phyloP scores from a whole-genome alignment of 2,888 invertebrate genomes.

The Agrilus biguttatus region DNA sequence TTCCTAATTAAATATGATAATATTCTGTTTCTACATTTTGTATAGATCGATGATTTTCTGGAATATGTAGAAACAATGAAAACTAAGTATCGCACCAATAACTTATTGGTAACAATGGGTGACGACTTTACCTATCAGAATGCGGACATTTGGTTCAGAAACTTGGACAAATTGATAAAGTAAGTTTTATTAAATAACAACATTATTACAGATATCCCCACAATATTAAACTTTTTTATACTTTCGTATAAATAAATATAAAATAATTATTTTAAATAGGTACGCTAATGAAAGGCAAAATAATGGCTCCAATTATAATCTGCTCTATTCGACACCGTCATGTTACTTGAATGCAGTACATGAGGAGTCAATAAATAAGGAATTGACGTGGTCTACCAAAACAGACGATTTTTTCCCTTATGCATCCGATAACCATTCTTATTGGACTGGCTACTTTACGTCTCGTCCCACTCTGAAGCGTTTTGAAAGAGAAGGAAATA shows the following conservation, averaged over 20 bases:
- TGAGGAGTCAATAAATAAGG: slow-evolving; percentile 46
- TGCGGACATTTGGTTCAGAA: slow-evolving; percentile 63
- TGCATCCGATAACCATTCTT: slow-evolving; percentile 70
- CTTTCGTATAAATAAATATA: neutral
- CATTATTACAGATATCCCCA: neutral
- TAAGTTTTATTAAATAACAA: slow-evolving; percentile 32
- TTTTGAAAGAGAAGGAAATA: slow-evolving; percentile 61
- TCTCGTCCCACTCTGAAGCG: slow-evolving; percentile 70
- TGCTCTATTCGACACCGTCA: slow-evolving; percentile 75
- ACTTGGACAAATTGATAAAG: slow-evolving; percentile 78
- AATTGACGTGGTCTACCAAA: slow-evolving; percentile 54
- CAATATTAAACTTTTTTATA: too few relatives aligned
- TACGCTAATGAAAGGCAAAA: slow-evolving; percentile 47
- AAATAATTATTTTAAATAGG: slow-evolving; percentile 23
- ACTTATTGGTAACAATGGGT: slow-evolving; percentile 84
- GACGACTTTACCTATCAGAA: slow-evolving; percentile 80
- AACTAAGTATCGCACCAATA: slow-evolving; percentile 44
- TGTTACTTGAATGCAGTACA: slow-evolving; percentile 72
- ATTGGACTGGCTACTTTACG: slow-evolving; percentile 88
- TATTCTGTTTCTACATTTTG: slow-evolving; percentile 24
- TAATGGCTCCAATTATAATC: slow-evolving; percentile 51
- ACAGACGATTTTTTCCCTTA: slow-evolving; percentile 87
- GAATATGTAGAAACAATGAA: slow-evolving; percentile 39
- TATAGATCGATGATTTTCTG: slow-evolving; percentile 43
- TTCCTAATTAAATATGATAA: too few relatives aligned